Percentiles rank a stretch among this genome's conserved stretches.
Conservation (phyloP, 2,797 vertebrate species). For the Gambelia wislizenii region DNA sequence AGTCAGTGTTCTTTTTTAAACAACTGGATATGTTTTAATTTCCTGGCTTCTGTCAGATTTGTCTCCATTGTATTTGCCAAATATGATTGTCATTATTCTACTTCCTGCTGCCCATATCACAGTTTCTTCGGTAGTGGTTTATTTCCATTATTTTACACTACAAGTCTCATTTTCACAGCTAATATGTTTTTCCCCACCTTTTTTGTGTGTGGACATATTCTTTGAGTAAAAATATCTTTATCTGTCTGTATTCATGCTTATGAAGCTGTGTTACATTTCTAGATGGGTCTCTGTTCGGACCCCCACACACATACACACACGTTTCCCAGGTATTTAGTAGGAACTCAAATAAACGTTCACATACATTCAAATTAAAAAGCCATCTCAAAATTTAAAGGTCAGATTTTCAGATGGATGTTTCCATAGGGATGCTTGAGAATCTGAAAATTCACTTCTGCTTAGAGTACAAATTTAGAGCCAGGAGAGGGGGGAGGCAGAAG, state of each 20-base stretch:
- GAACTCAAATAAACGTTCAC: background rate
- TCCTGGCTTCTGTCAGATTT: conserved; percentile 1
- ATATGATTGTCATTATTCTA: background rate
- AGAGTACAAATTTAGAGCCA: background rate
- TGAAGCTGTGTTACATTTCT: background rate
- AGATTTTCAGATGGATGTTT: background rate
- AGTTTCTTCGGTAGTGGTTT: background rate
- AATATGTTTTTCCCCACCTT: background rate
- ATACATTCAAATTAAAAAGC: conserved; percentile 7
- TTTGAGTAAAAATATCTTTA: background rate
- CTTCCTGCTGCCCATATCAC: background rate
- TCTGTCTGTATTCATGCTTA: background rate
- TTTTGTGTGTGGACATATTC: background rate
- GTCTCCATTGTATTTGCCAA: background rate
- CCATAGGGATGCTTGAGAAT: background rate
- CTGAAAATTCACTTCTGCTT: background rate
- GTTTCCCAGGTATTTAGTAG: background rate
- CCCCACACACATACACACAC: too few species aligned
- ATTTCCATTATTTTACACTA: conserved; percentile 1
- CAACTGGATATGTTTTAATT: conserved; percentile 23
- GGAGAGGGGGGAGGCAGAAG: too few species aligned
- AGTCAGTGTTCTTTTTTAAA: background rate
- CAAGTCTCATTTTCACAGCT: background rate
- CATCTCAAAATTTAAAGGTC: background rate
- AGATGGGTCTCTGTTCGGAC: background rate